phyloP scores from a whole-genome alignment of 2,113 vertebrate species.

The Aramus guarauna region DNA sequence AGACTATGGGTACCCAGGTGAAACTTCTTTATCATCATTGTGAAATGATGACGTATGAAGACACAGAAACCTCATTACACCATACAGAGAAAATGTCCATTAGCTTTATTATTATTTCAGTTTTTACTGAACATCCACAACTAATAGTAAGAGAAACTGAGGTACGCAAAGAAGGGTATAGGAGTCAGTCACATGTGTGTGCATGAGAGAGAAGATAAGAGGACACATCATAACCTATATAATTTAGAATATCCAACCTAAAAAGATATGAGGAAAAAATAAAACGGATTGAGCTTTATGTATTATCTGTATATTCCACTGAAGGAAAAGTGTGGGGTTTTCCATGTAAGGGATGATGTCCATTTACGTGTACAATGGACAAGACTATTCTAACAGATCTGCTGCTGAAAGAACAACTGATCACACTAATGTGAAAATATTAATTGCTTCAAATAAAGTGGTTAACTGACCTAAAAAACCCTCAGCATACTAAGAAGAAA shows the following conservation, averaged over 20 bases:
- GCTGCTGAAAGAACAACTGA: neutral
- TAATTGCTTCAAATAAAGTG: neutral
- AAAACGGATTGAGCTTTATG: neutral
- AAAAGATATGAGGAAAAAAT: neutral
- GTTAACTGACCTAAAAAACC: neutral
- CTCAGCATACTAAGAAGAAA: neutral
- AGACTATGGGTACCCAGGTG: neutral
- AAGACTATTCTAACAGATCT: neutral
- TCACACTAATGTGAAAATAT: neutral
- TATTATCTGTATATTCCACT: neutral
- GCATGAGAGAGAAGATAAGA: neutral
- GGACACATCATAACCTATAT: accelerated
- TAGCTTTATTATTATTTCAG: neutral
- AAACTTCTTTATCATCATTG: neutral
- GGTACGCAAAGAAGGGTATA: neutral
- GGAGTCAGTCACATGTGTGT: neutral
- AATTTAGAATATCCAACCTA: neutral
- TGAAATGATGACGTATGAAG: neutral
- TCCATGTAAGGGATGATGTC: neutral
- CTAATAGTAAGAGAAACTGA: neutral
- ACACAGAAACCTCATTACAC: neutral
- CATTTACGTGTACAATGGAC: neutral
- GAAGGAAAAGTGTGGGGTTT: neutral
- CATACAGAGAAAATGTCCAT: neutral
- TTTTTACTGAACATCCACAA: neutral